Conservation (phyloP, 2,888 invertebrate species). For the Drosophila antonietae region DNA sequence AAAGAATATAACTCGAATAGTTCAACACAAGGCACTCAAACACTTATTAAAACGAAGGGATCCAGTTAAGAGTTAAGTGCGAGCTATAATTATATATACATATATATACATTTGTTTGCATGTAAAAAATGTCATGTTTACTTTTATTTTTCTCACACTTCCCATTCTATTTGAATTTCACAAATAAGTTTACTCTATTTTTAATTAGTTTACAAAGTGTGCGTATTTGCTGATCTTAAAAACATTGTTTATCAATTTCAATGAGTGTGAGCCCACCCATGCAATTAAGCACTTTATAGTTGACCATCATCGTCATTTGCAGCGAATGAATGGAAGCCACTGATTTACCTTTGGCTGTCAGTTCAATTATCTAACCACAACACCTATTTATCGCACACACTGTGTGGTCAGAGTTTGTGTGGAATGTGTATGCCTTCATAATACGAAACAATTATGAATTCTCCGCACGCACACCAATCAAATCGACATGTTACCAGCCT, state of each 20-base stretch:
- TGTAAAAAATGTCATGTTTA: not conserved
- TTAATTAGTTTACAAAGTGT: not conserved
- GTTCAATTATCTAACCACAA: conserved; percentile 45
- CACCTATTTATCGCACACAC: conserved; percentile 27
- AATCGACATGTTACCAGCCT: conserved; percentile 57
- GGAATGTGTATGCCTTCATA: not conserved
- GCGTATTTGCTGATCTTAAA: not conserved
- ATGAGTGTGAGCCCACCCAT: conserved; percentile 1
- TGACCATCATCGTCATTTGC: not conserved
- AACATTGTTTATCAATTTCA: conserved; percentile 7
- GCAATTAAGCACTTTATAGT: conserved; percentile 15
- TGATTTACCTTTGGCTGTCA: conserved; percentile 26
- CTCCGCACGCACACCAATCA: conserved; percentile 63
- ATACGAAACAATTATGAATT: conserved; percentile 55
- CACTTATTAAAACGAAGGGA: too few relatives aligned
- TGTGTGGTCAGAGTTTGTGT: conserved; percentile 18
- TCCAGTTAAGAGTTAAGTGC: too few relatives aligned
- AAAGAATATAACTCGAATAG: too few relatives aligned
- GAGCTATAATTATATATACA: too few relatives aligned
- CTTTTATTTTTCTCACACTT: not conserved
- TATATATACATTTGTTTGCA: too few relatives aligned
- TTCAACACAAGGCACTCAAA: too few relatives aligned
- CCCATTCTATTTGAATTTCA: not conserved
- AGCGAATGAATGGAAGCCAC: conserved; percentile 6
- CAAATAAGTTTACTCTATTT: not conserved